Percentiles rank a stretch among this genome's conserved stretches.
phyloP scores from a whole-genome alignment of 2,888 invertebrate species.

The Zhengitettix transpicula region DNA sequence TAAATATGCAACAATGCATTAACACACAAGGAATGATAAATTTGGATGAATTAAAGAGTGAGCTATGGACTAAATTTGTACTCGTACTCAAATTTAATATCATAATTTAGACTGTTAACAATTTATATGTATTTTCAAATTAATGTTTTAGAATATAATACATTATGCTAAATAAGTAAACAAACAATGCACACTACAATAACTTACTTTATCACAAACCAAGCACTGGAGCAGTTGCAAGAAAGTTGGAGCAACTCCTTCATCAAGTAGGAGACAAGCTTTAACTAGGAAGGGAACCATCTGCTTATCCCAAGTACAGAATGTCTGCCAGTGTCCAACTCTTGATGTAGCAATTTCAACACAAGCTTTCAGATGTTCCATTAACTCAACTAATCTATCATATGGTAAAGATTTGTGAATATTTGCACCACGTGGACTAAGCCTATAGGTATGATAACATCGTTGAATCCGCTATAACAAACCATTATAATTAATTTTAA shows the following conservation, averaged over 20 bases:
- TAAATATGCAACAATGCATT: no score
- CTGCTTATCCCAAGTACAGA: constrained; percentile 58
- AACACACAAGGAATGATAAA: no score
- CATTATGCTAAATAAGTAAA: no score
- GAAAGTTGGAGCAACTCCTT: constrained; percentile 77
- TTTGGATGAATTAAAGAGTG: no score
- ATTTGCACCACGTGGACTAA: constrained; percentile 20
- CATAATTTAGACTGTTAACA: no score
- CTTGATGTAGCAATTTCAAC: constrained; percentile 82
- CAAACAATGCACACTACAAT: not conserved
- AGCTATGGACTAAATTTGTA: no score
- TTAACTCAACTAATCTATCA: constrained; percentile 81
- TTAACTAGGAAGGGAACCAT: constrained; percentile 64
- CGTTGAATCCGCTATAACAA: not conserved
- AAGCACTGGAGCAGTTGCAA: constrained; percentile 81
- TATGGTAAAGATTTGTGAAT: constrained; percentile 51
- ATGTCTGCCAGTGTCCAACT: constrained; percentile 90
- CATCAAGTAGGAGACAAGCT: constrained; percentile 73
- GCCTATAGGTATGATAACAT: not conserved
- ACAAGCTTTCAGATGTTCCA: constrained; percentile 88
- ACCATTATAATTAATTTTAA: not conserved
- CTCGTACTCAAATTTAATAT: no score
- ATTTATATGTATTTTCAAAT: no score
- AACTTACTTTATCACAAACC: constrained; percentile 38
- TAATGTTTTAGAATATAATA: no score